Conservation (phyloP, 1,140 invertebrate species). For the Eupeodes corollae region DNA sequence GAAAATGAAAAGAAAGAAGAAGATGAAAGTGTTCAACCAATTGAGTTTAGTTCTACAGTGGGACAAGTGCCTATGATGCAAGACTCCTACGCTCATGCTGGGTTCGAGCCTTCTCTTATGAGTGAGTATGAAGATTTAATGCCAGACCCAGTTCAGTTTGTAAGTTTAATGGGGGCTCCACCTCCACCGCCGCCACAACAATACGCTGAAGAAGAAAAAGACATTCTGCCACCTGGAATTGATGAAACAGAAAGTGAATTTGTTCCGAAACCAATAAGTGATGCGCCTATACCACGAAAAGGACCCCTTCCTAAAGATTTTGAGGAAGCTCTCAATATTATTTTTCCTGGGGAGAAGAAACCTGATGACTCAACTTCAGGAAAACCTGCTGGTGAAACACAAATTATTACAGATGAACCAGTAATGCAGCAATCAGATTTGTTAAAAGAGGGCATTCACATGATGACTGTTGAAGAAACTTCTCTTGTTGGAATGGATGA, state of each 20-base stretch:
- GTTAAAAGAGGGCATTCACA: constrained; percentile 28
- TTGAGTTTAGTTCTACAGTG: background rate
- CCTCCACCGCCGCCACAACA: constrained; percentile 18
- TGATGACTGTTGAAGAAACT: constrained; percentile 25
- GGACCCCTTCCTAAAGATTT: constrained; percentile 49
- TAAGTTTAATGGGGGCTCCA: constrained; percentile 28
- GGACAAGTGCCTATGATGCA: constrained; percentile 35
- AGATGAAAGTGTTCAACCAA: constrained; percentile 3
- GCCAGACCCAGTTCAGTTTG: constrained; percentile 36
- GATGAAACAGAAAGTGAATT: constrained; percentile 23
- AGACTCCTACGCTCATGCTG: constrained; percentile 29
- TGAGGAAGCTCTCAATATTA: constrained; percentile 58
- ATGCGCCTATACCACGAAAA: constrained; percentile 10
- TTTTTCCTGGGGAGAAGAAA: constrained; percentile 44
- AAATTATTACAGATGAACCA: constrained; percentile 10
- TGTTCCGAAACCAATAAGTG: constrained; percentile 14
- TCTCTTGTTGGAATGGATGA: constrained; percentile 13
- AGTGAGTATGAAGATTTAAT: constrained; percentile 36
- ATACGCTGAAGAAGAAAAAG: constrained; percentile 10
- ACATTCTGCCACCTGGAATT: constrained; percentile 30
- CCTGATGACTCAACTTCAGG: constrained; percentile 8
- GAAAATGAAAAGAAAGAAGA: constrained; percentile 9
- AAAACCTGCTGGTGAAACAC: constrained; percentile 7
- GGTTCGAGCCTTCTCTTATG: constrained; percentile 17
- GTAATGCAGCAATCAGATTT: constrained; percentile 20